Evolutionary conservation across 2,113 vertebrate species (phyloP).

Genomic region (Myrmophylax atrothorax): DNA sequence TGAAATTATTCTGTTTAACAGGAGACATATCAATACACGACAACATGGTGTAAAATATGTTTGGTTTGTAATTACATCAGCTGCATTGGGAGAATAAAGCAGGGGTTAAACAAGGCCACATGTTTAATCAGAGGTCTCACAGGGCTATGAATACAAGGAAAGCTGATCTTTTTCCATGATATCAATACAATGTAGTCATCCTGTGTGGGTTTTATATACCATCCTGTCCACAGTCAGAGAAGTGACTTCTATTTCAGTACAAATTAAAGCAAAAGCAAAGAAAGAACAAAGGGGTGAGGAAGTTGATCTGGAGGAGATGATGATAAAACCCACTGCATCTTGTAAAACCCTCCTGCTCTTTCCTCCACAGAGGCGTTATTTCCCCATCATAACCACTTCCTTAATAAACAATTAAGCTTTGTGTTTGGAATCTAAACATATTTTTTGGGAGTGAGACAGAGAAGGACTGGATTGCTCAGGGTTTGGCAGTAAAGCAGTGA

Average conservation of each 20-base stretch:
- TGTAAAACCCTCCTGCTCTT: slow-evolving; percentile 17
- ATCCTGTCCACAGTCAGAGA: slow-evolving; percentile 17
- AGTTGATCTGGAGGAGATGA: neutral
- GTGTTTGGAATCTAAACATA: slow-evolving; percentile 43
- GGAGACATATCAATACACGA: neutral
- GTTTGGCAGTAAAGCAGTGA: neutral
- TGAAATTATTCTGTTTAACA: neutral
- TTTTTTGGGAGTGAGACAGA: neutral
- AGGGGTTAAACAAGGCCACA: slow-evolving; percentile 48
- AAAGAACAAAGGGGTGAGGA: neutral
- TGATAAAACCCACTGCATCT: slow-evolving; percentile 29
- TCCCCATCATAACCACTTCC: slow-evolving; percentile 45
- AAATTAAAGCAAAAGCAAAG: slow-evolving; percentile 16
- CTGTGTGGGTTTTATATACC: slow-evolving; percentile 50
- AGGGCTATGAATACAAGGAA: slow-evolving; percentile 39
- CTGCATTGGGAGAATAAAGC: neutral
- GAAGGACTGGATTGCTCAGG: neutral
- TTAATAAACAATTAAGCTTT: slow-evolving; percentile 61
- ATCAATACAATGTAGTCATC: slow-evolving; percentile 54
- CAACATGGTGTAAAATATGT: neutral
- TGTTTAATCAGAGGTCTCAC: slow-evolving; percentile 22
- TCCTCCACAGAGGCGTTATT: neutral
- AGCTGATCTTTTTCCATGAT: slow-evolving; percentile 28
- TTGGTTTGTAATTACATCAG: neutral
- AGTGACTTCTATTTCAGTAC: slow-evolving; percentile 32